A percentile compares a stretch with the other conserved stretches of the same genome.
These are phyloP conservation scores for Yponomeuta malinellus DNA, from an alignment of 2,888 invertebrate genomes.

Conservation along the genomic window DNA sequence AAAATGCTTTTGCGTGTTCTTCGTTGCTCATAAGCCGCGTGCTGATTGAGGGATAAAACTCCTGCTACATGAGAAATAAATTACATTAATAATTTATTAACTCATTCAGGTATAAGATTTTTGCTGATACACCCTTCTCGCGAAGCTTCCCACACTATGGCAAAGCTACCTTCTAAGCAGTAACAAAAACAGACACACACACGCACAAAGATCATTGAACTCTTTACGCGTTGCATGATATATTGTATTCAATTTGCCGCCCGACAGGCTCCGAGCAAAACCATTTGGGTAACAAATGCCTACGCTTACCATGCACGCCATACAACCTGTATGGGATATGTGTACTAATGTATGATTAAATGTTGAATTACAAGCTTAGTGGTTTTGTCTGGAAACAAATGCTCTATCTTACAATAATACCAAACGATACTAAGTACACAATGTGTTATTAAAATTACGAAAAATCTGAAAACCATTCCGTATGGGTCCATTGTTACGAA, in stretches of 20 bases:
- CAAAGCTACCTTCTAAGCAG: neutral
- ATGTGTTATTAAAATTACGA: too few relatives aligned
- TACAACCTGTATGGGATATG: constrained; percentile 5
- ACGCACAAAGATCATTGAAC: constrained; percentile 35
- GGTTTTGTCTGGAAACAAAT: neutral
- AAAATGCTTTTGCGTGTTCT: too few relatives aligned
- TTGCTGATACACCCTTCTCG: too few relatives aligned
- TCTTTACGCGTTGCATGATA: constrained; percentile 61
- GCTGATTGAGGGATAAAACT: too few relatives aligned
- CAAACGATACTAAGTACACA: too few relatives aligned
- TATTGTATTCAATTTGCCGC: constrained; percentile 69
- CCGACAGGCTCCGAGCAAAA: constrained; percentile 63
- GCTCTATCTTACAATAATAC: neutral
- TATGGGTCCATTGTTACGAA: too few relatives aligned
- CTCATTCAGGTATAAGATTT: too few relatives aligned
- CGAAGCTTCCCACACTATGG: neutral
- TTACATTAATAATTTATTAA: too few relatives aligned
- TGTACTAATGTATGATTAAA: neutral
- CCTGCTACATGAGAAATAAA: too few relatives aligned
- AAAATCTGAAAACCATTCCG: too few relatives aligned
- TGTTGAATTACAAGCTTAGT: neutral
- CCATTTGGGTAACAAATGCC: constrained; percentile 69
- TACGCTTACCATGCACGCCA: constrained; percentile 25
- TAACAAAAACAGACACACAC: neutral
- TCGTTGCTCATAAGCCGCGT: too few relatives aligned